Base-by-base conservation (phyloP, 2,888 invertebrate genomes). In the Cheilosia grossa region DNA sequence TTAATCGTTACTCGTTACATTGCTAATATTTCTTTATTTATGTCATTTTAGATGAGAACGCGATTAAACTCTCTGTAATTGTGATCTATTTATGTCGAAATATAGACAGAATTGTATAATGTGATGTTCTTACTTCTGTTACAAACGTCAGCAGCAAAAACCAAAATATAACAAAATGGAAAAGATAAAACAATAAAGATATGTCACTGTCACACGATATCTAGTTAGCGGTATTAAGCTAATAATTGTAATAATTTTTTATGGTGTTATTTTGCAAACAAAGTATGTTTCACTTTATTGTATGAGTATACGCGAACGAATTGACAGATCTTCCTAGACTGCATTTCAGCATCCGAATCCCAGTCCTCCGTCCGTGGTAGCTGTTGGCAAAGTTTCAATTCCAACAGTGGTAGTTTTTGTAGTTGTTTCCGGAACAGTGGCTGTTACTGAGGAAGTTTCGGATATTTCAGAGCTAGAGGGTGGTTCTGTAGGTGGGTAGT, bases 401-500 rank as follows among this genome's bases (percentile, higher is more conserved):
- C 59, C 59, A 1, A 0, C 10, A 2, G 7, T n/a, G n/a, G n/a
- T n/a, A n/a, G n/a, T n/a, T n/a, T n/a, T n/a, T n/a, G n/a, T n/a
- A n/a, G n/a, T n/a, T n/a, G n/a, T 17, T 33, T 19, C 24, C n/a
- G 42, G 13, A 24, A 7, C 10, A 21, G 40, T 42, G 0, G 17
- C 10, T 9, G 4, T 17, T 44, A 13, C 10, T 17, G 44, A 13
- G 10, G 27, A 30, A 17, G 19, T 24, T 6, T 13, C 15, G n/a
- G 42, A 4, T 5, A n/a, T 13, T 7, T 24, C 24, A 1, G 47
- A 7, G 15, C 6, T 33, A 21, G 64, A 40, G 3, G 51, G 3
- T 19, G 2, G 5, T 19, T n/a, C 24, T 37, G 17, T 51, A 6
- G n/a, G 37, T 47, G 69, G 69, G 58, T 58, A 70, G 21, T 24